Base-by-base conservation (phyloP, 2,113 vertebrate species). In the Noctilio leporinus region DNA sequence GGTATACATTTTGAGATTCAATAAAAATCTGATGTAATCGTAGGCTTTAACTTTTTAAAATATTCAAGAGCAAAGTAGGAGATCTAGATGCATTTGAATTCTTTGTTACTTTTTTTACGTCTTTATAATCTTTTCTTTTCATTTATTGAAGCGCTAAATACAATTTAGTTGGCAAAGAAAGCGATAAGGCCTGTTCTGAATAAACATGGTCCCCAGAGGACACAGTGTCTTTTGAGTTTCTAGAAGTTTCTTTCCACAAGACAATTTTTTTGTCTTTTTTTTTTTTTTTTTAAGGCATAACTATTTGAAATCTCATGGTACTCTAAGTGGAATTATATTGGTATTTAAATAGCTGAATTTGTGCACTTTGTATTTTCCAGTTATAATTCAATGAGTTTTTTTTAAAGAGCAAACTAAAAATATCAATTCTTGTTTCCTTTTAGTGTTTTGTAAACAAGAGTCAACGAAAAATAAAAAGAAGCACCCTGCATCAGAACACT, bases 11-110 rank as follows among this genome's bases (percentile, higher is more conserved):
- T 67, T 7, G 91, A 97, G 85, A 59, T 96, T 86, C 77, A 95
- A 96, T 97, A 97, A 90, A 94, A 97, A 95, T 91, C 97, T 75
- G 80, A 96, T 96, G 47, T 95, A 95, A 97, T 89, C 30, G 87
- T 88, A 53, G 91, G 65, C 59, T 96, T 96, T 89, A 35, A 43
- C 89, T 97, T 96, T 92, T 91, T 69, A 53, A 94, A 95, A 90
- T 96, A 94, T 93, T 94, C 65, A 87, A 87, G 92, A 92, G 1
- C 22, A 80, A 96, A 91, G 47, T 47, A 93, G 70, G 51, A 81
- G 28, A 85, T 72, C 67, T 90, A 57, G 84, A 94, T 87, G 75
- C 0, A 43, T 95, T 88, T 97, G 69, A 73, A 62, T 38, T 84
- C 65, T 92, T 95, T 78, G 0, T 78, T 96, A 30, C 38, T 73